Percentiles rank a stretch among this genome's conserved stretches.
Evolutionary conservation across 2,113 vertebrate species (phyloP).

Genomic region (Laterallus jamaicensis): DNA sequence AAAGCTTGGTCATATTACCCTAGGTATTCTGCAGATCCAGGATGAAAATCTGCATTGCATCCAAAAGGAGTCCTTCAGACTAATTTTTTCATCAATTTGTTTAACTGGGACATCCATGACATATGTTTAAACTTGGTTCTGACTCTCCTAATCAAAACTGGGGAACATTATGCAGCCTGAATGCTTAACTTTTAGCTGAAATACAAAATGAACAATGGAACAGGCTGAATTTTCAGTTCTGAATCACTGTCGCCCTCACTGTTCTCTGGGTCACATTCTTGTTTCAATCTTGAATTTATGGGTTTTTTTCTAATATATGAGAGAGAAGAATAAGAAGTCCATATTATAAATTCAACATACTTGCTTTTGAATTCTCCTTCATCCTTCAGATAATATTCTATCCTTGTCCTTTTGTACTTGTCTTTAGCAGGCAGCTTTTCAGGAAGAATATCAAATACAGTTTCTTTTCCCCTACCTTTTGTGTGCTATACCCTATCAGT

Average conservation of each 20-base stretch:
- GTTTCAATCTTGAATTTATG: neutral
- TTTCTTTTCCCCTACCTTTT: neutral
- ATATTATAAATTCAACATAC: neutral
- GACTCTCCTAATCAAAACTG: neutral
- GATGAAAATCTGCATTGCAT: neutral
- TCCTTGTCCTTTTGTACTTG: neutral
- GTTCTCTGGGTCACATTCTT: neutral
- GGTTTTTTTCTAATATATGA: neutral
- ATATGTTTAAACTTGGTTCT: neutral
- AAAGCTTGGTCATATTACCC: neutral
- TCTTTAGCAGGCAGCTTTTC: neutral
- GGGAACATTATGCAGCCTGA: neutral
- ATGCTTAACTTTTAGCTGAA: neutral
- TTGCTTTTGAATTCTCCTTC: neutral
- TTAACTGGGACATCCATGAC: neutral
- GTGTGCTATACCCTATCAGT: neutral
- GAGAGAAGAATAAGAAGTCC: neutral
- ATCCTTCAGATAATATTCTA: neutral
- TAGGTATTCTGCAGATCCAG: neutral
- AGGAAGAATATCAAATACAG: neutral
- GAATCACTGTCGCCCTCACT: neutral
- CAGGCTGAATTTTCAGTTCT: neutral
- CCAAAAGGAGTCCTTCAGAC: neutral
- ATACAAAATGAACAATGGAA: neutral
- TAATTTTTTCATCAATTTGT: neutral